Percentiles rank a stretch among this genome's conserved stretches.
Conservation (phyloP, 2,888 invertebrate species). For the Ashinkailepas kermadecensis region DNA sequence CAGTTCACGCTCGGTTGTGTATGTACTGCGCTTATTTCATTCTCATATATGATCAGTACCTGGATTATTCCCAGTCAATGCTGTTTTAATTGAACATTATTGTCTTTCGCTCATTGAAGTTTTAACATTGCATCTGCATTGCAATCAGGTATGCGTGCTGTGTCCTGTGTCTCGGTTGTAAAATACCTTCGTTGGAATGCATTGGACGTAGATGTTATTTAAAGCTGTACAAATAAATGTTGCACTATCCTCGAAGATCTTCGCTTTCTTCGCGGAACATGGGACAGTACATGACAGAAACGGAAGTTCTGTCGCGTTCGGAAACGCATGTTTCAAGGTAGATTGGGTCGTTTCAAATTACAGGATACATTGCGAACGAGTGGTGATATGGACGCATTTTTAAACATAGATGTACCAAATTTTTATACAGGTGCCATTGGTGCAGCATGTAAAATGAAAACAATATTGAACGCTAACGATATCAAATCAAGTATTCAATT, state of each 20-base stretch:
- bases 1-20: slow-evolving; percentile 2
- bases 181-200: slow-evolving; percentile 8
- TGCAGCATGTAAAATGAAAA: too few species aligned
- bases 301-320: too few species aligned
- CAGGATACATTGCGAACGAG: too few species aligned
- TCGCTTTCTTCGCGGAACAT: too few species aligned
- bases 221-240: slow-evolving; percentile 23
- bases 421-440: too few species aligned
- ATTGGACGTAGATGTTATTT: slow-evolving; percentile 12
- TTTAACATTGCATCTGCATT: slow-evolving; percentile 16
- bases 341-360: too few species aligned
- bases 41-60: slow-evolving; percentile 10
- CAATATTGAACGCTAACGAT: too few species aligned
- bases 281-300: too few species aligned
- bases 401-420: too few species aligned
- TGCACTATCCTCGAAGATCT: background rate
- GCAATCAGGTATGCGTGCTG: slow-evolving; percentile 20
- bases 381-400: too few species aligned
- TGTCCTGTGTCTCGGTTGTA: slow-evolving; percentile 4
- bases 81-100: slow-evolving; percentile 19
- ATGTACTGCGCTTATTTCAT: slow-evolving; percentile 20
- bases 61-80: slow-evolving; percentile 17
- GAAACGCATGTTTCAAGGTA: too few species aligned
- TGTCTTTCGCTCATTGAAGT: slow-evolving; percentile 21
- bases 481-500: too few species aligned